phyloP scores from a whole-genome alignment of 2,888 invertebrate genomes.

The Malthinus flaveolus region DNA sequence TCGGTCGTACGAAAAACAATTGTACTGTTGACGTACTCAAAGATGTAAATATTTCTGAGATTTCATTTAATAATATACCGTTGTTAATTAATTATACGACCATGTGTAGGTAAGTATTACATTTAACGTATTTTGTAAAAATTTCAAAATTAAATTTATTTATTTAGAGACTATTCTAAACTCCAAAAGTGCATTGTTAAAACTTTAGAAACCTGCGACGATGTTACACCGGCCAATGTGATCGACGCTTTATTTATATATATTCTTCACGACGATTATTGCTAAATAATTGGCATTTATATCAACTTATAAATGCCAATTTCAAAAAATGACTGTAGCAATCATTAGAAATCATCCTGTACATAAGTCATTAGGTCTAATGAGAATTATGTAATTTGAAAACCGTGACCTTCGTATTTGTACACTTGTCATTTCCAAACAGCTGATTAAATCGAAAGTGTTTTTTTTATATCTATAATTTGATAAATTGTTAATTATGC shows the following conservation, averaged over 20 bases:
- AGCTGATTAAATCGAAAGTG: neutral
- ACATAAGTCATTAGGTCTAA: neutral
- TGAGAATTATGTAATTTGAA: neutral
- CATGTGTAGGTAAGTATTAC: conserved; percentile 4
- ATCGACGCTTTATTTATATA: conserved; percentile 75
- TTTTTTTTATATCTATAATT: neutral
- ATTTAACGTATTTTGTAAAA: neutral
- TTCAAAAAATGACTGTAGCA: neutral
- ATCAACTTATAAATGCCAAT: neutral
- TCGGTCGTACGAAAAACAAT: no score
- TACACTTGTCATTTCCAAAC: neutral
- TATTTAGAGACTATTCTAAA: conserved; percentile 59
- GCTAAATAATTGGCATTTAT: conserved; percentile 49
- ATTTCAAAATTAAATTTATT: neutral
- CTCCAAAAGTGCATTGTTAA: conserved; percentile 63
- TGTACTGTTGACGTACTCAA: conserved; percentile 9
- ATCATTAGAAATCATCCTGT: no score
- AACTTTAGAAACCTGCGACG: conserved; percentile 67
- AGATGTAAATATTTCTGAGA: neutral
- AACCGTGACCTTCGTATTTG: neutral
- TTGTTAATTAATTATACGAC: neutral
- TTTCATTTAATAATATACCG: conserved; percentile 6
- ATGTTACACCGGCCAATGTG: conserved; percentile 80
- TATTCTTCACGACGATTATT: conserved; percentile 69
- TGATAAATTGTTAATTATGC: neutral